A percentile compares a stretch with the other conserved stretches of the same genome.
These are phyloP conservation scores for Aplysia californica DNA, from an alignment of 1,140 invertebrate genomes.

Conservation along the genomic window DNA sequence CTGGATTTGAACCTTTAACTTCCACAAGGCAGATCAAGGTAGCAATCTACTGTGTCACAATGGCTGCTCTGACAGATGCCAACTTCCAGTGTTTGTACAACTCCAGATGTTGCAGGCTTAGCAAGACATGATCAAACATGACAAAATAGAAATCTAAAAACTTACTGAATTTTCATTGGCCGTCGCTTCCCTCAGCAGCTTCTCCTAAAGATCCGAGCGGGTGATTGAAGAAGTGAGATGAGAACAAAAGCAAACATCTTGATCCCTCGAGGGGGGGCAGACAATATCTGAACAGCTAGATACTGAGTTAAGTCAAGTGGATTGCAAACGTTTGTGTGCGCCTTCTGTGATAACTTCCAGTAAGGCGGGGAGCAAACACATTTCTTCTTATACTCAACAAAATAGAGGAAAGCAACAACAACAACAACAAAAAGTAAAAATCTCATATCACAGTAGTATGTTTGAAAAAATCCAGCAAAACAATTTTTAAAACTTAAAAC, in stretches of 20 bases:
- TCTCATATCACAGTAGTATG: neutral
- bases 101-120: neutral
- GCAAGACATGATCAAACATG: neutral
- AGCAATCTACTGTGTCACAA: neutral
- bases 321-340: too few relatives aligned
- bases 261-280: neutral
- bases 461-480: neutral
- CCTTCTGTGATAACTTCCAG: neutral
- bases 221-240: neutral
- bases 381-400: neutral
- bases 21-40: neutral
- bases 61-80: neutral
- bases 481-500: neutral
- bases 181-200: constrained; percentile 54
- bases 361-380: neutral
- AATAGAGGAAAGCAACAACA: neutral
- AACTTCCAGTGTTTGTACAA: neutral
- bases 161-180: constrained; percentile 59
- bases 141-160: neutral
- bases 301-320: constrained; percentile 24
- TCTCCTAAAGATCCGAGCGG: constrained; percentile 51
- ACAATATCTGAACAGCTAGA: constrained; percentile 14
- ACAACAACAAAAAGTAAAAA: neutral
- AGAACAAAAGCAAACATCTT: too few relatives aligned
- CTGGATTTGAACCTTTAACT: neutral